Evolutionary conservation across 2,113 vertebrate species (phyloP).

Genomic region (Casuarius casuarius): DNA sequence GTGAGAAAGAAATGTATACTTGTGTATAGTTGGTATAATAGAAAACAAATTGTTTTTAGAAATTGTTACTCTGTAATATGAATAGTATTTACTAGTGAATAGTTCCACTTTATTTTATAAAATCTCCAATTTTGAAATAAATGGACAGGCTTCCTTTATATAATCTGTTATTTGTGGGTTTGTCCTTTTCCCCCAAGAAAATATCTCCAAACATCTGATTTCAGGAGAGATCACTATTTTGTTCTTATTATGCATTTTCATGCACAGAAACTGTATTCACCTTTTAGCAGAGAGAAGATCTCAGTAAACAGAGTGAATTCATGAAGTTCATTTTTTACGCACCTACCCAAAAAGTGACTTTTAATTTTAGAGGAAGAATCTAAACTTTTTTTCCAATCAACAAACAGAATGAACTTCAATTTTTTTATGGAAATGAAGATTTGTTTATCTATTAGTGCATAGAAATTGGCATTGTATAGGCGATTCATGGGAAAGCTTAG

Average conservation of each 20-base stretch:
- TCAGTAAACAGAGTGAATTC: not conserved
- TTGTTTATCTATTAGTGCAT: not conserved
- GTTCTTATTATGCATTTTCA: not conserved
- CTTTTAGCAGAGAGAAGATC: not conserved
- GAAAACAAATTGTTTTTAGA: conserved; percentile 27
- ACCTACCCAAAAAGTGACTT: not conserved
- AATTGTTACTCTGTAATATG: conserved; percentile 25
- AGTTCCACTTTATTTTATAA: conserved; percentile 64
- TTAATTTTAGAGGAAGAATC: not conserved
- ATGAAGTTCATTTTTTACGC: not conserved
- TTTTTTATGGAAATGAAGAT: not conserved
- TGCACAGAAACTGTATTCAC: not conserved
- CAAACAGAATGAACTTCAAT: not conserved
- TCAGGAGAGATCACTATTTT: not conserved
- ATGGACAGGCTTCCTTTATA: conserved; percentile 46
- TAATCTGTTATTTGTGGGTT: conserved; percentile 20
- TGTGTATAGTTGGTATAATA: conserved; percentile 50
- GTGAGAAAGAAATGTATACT: conserved; percentile 43
- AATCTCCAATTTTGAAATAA: conserved; percentile 70
- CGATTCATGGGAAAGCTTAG: not conserved
- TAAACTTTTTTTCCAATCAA: not conserved
- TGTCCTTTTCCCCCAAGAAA: not conserved
- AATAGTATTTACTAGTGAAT: conserved; percentile 52
- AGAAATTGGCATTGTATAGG: not conserved
- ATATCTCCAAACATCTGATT: not conserved